phyloP scores from a whole-genome alignment of 2,113 vertebrate species.

The Ptyas mucosa region DNA sequence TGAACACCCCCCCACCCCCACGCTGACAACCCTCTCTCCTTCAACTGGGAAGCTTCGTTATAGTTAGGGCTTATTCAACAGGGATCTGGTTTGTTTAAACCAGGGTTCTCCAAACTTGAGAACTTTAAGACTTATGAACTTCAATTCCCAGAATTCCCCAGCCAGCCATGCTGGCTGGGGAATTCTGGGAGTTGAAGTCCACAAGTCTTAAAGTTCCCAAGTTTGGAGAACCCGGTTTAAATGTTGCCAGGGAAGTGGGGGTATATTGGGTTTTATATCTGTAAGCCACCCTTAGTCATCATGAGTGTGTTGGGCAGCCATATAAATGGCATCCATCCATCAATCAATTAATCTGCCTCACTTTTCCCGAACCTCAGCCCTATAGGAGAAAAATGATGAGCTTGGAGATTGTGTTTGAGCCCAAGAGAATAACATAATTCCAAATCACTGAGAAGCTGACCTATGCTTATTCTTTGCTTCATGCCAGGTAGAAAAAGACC shows the following conservation, averaged over 20 bases:
- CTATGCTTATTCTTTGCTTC: not conserved
- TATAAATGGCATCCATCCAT: not conserved
- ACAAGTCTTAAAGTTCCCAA: too few relatives aligned
- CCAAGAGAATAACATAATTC: conserved; percentile 22
- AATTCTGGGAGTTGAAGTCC: too few relatives aligned
- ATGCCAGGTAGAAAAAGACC: not conserved
- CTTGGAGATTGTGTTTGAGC: not conserved
- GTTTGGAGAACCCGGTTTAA: not conserved
- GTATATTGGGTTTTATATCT: not conserved
- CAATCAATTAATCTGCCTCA: not conserved
- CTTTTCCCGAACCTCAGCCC: not conserved
- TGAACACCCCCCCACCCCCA: too few relatives aligned
- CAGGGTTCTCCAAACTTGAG: too few relatives aligned
- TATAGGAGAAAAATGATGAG: conserved; percentile 4
- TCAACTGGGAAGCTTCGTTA: conserved; percentile 18
- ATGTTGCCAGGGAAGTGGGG: not conserved
- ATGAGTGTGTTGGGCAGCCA: not conserved
- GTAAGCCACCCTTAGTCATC: not conserved
- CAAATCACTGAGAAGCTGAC: conserved; percentile 13
- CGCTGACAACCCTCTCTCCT: not conserved
- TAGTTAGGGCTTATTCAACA: conserved; percentile 1
- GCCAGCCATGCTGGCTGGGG: too few relatives aligned
- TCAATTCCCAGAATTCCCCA: too few relatives aligned
- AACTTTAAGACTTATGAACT: too few relatives aligned
- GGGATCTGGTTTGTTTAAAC: not conserved